Evolutionary conservation across 2,797 vertebrate species (phyloP).

Genomic region (Poecile montanus): DNA sequence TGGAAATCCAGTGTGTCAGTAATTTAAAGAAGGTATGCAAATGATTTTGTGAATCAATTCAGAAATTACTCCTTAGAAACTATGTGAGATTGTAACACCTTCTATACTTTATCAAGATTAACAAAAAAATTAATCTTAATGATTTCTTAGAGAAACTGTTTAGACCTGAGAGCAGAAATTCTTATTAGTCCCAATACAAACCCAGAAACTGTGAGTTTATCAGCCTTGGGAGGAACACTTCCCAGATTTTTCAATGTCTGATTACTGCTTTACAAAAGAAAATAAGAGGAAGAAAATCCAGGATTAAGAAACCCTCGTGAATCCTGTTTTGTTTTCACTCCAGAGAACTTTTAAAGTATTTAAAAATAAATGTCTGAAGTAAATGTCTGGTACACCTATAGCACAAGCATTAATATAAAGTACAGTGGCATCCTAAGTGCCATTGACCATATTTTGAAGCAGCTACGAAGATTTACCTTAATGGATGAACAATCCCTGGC

Average conservation of each 20-base stretch:
- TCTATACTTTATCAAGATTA: background rate
- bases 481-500: background rate
- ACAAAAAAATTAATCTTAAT: background rate
- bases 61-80: background rate
- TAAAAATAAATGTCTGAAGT: background rate
- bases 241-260: background rate
- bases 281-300: background rate
- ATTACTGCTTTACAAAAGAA: background rate
- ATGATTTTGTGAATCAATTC: background rate
- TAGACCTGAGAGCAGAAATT: background rate
- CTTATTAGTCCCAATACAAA: background rate
- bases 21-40: background rate
- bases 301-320: background rate
- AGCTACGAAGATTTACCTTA: background rate
- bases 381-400: background rate
- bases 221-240: background rate
- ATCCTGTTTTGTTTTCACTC: background rate
- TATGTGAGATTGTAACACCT: accelerated
- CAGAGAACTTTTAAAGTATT: background rate
- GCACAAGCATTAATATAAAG: background rate
- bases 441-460: background rate
- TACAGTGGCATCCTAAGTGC: background rate
- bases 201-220: background rate
- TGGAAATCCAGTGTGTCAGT: background rate
- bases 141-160: background rate